These are phyloP conservation scores for Ursus arctos DNA, from an alignment of 2,113 vertebrate species.

Conservation along the genomic window DNA sequence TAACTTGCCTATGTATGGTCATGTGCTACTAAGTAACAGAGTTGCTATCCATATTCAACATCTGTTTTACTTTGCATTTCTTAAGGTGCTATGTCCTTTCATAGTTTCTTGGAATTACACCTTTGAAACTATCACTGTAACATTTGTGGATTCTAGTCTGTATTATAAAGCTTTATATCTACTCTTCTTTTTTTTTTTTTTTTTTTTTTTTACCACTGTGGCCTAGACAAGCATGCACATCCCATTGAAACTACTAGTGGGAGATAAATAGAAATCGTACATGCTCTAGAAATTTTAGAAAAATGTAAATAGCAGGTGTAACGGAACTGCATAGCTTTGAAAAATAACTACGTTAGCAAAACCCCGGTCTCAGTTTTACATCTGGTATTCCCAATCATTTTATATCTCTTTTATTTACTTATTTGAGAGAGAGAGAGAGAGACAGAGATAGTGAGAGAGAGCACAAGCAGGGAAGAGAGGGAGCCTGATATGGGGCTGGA, in stretches of 20 bases:
- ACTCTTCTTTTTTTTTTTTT: neutral
- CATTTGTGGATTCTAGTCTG: neutral
- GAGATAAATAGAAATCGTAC: neutral
- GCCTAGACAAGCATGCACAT: accelerated
- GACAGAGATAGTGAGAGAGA: too few species aligned
- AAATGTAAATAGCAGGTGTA: neutral
- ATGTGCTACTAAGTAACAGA: neutral
- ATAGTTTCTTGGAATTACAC: neutral
- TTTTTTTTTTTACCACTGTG: neutral
- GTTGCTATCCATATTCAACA: neutral
- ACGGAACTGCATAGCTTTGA: neutral
- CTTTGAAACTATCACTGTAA: neutral
- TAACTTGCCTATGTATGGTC: neutral
- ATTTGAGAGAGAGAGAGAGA: too few species aligned
- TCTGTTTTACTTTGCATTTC: neutral
- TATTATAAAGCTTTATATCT: neutral
- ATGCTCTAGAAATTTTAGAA: neutral
- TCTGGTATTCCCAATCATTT: neutral
- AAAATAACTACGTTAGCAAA: neutral
- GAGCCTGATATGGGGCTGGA: too few species aligned
- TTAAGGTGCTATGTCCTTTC: neutral
- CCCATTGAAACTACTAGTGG: neutral
- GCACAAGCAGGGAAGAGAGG: too few species aligned
- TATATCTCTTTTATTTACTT: too few species aligned
- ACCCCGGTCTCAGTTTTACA: neutral